Base-by-base conservation (phyloP, 1,140 invertebrate genomes). In the Gonioctena quinquepunctata region DNA sequence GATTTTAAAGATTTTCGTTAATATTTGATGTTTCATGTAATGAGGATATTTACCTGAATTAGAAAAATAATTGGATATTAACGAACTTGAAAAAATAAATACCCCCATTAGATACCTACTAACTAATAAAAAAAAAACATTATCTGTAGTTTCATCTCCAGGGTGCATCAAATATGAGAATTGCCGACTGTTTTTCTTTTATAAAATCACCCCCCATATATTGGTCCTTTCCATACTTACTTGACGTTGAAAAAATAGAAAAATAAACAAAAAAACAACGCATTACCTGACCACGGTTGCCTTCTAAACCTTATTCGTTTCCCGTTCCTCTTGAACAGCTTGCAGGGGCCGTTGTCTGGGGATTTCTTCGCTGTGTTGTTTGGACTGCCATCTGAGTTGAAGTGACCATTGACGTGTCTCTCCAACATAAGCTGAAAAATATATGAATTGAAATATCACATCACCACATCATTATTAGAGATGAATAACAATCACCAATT, bases 371-470 rank as follows among this genome's bases (percentile, higher is more conserved):
- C 81, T 23, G 67, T 26, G 50, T 79, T 87, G 64, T 85, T 88
- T 76, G 90, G 89, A 56, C 87, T 88, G 71, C 87, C 85, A 54
- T 86, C 84, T 61, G 86, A 87, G 83, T 88, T 92, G 84, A 98
- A 98, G 82, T 98, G 96, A 77, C 92, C 90, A 84, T 98, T 97
- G 8, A 98, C 95, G 79, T 98, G 96, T 75, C 95, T 89, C 81
- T 97, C 93, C 65, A 98, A 85, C 54, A 93, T 89, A 72, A 89
- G 88, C 94, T 96, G 84, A 3, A 87, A 88, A 52, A 52, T 25
- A 23, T 27, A 63, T 48, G 13, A 8, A 48, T 21, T 54, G 1
- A 21, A 54, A 54, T 54, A 11, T n/a, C n/a, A n/a, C n/a, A n/a
- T n/a, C n/a, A n/a, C n/a, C n/a, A 42, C 13, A 42, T 42, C 28